Evolutionary conservation across 2,888 invertebrate genomes (phyloP), one percentile per base, ranked within the genome.

Genomic region (Linnaemya tessellans): DNA sequence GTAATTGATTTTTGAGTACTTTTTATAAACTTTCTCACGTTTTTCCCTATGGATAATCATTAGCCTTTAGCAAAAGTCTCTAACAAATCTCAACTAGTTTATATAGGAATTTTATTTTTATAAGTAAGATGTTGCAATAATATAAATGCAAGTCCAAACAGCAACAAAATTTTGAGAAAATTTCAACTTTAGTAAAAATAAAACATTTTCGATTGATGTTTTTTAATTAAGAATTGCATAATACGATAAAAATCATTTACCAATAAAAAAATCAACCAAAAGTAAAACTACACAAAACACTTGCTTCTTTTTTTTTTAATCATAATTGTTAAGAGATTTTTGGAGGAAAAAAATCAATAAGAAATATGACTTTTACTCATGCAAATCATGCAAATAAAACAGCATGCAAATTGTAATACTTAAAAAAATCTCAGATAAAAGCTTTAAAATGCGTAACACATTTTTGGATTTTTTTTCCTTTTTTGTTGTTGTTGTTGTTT

Each of bases 301-400:
- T 70, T 78, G 74, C 9, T 1, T 49, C 1, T 7, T 68, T 78
- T 60, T 68, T 62, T 74, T n/a, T 84, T 75, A 65, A 79, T 79
- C 74, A 74, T 84, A 74, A 79, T 56, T 79, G 68, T 64, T 79
- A 79, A 74, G 74, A 74, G 58, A 80, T 71, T 75, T 65, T 49
- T 15, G 20, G 71, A 51, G 46, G 22, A 30, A 51, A 54, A 68
- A 41, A 71, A 13, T 54, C 54, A 64, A 64, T 49, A 58, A 70
- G 74, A 80, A 56, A 67, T 60, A 67, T 71, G 51, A 20, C 15
- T 58, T 58, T 56, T 70, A 49, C 38, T 64, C 83, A 84, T 84
- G 84, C 79, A 80, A 84, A 80, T 64, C 83, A 84, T 84, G 84
- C 79, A 80, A 84, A 80, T 84, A 75, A 60, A 77, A 41, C 49